phyloP scores from a whole-genome alignment of 2,797 vertebrate genomes.

The Gymnothorax javanicus region DNA sequence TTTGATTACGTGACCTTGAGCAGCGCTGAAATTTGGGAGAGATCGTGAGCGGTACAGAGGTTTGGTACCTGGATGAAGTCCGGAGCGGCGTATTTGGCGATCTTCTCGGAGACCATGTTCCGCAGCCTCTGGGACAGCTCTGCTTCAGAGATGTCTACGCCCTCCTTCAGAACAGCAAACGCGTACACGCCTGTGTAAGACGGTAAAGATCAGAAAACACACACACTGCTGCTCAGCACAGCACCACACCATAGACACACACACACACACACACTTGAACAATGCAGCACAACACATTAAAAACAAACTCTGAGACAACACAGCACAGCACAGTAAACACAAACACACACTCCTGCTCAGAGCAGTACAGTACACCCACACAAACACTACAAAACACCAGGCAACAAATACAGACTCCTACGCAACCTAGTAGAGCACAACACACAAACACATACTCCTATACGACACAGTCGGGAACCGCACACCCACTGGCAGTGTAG shows the following conservation, averaged over 20 bases:
- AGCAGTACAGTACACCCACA: background rate
- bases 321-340: background rate
- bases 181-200: background rate
- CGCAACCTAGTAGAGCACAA: no score
- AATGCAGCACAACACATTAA: background rate
- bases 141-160: conserved; percentile 37
- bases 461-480: no score
- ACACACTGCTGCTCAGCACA: no score
- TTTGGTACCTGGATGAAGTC: background rate
- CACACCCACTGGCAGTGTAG: background rate
- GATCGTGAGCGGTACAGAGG: background rate
- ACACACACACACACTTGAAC: conserved; percentile 50
- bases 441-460: no score
- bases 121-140: conserved; percentile 44
- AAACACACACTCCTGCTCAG: background rate
- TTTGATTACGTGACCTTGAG: background rate
- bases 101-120: conserved; percentile 59
- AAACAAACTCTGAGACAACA: background rate
- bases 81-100: conserved; percentile 29
- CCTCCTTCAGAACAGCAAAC: background rate
- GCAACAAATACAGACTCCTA: no score
- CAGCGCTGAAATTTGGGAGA: background rate
- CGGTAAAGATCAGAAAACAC: no score
- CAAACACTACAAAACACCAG: no score
- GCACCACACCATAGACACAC: conserved; percentile 54